Conservation (phyloP, 2,888 invertebrate genomes). For the Drosophila prostipennis region DNA sequence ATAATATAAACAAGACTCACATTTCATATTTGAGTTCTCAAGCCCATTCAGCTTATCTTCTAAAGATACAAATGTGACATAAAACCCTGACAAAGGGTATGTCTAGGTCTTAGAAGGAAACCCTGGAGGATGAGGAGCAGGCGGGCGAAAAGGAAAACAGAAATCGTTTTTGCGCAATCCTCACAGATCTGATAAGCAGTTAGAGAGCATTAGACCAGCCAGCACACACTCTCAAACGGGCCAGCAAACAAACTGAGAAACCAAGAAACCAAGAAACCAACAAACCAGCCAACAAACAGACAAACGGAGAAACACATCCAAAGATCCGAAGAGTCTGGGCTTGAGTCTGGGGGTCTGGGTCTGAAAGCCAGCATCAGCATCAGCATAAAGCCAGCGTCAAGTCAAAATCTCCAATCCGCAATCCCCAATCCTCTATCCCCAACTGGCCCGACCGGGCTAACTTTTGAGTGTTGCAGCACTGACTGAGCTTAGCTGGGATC, state of each 20-base stretch:
- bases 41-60: neutral
- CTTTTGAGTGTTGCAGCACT: conserved; percentile 58
- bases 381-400: conserved; percentile 59
- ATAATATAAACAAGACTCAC: too few relatives aligned
- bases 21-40: neutral
- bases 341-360: conserved; percentile 14
- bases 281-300: conserved; percentile 15
- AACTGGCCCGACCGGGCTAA: conserved; percentile 63
- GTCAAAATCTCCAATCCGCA: conserved; percentile 32
- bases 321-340: conserved; percentile 3
- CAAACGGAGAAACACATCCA: conserved; percentile 42
- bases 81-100: conserved; percentile 9
- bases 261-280: conserved; percentile 3
- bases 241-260: conserved; percentile 11
- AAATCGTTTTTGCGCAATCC: conserved; percentile 74
- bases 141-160: conserved; percentile 53
- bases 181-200: conserved; percentile 77
- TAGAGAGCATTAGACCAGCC: conserved; percentile 67
- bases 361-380: conserved; percentile 46
- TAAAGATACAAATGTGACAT: neutral
- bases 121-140: conserved; percentile 26
- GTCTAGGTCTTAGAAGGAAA: conserved; percentile 18
- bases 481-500: conserved; percentile 35
- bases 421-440: conserved; percentile 26
- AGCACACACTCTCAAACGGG: conserved; percentile 46